Conservation (phyloP, 2,113 vertebrate species). For the Globicephala melas region DNA sequence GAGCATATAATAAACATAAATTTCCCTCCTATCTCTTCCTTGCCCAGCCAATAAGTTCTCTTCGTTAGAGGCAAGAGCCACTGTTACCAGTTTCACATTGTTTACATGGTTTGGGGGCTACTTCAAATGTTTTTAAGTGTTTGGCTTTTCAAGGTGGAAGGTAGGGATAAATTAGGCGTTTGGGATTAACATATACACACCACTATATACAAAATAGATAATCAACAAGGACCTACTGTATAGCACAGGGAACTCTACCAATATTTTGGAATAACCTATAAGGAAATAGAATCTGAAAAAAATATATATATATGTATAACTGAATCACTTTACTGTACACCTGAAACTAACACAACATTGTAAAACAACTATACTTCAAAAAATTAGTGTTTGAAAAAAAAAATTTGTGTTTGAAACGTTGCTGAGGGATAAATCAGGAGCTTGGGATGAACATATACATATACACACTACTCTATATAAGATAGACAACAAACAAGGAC, state of each 20-base stretch:
- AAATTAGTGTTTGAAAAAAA: background rate
- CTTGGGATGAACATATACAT: no score
- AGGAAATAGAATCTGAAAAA: background rate
- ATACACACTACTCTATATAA: no score
- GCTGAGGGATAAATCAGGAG: no score
- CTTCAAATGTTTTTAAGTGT: background rate
- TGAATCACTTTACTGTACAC: background rate
- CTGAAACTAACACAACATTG: background rate
- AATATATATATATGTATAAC: background rate
- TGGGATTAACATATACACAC: background rate
- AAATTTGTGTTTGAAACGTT: background rate
- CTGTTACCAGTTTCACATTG: background rate
- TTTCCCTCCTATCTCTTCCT: background rate
- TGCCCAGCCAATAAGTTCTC: background rate
- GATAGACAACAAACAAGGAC: no score
- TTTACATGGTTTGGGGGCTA: background rate
- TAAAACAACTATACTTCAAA: background rate
- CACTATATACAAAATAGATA: background rate
- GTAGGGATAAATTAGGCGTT: background rate
- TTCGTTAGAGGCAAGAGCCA: background rate
- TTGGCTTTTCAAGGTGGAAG: background rate
- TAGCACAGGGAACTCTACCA: background rate
- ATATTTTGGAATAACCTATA: background rate
- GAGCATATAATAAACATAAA: background rate
- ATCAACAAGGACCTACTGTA: background rate